These are phyloP conservation scores for Nesogale talazaci DNA, from an alignment of 2,113 vertebrate genomes.

Conservation along the genomic window DNA sequence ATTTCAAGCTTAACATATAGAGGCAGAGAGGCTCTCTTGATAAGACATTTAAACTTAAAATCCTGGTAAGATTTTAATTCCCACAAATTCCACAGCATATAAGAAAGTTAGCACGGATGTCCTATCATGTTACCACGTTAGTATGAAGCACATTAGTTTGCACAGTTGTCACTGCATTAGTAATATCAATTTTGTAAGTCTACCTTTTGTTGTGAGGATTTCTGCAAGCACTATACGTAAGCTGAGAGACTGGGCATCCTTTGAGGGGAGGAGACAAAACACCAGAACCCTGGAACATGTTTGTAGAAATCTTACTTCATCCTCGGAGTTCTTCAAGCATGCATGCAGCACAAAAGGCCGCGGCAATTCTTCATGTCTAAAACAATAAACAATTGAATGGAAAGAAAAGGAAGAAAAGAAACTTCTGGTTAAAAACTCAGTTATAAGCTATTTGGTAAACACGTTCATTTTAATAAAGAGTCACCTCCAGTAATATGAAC, in stretches of 20 bases:
- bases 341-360: conserved; percentile 94
- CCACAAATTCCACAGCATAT: background rate
- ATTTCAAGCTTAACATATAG: background rate
- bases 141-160: background rate
- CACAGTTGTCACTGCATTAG: background rate
- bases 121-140: background rate
- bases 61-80: conserved; percentile 41
- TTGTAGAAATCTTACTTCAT: conserved; percentile 95
- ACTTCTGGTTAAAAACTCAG: conserved; percentile 51
- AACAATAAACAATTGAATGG: conserved; percentile 55
- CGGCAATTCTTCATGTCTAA: conserved; percentile 93
- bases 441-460: conserved; percentile 1
- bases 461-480: background rate
- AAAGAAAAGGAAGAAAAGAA: background rate
- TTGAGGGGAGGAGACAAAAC: conserved; percentile 93
- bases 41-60: conserved; percentile 29
- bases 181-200: conserved; percentile 51
- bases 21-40: conserved; percentile 17
- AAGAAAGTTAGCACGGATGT: background rate
- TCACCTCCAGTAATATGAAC: background rate
- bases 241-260: conserved; percentile 93
- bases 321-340: conserved; percentile 91
- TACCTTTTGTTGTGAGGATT: conserved; percentile 97
- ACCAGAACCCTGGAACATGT: conserved; percentile 94
- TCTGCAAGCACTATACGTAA: conserved; percentile 96